phyloP scores from a whole-genome alignment of 2,797 vertebrate species.

The Characodon lateralis region DNA sequence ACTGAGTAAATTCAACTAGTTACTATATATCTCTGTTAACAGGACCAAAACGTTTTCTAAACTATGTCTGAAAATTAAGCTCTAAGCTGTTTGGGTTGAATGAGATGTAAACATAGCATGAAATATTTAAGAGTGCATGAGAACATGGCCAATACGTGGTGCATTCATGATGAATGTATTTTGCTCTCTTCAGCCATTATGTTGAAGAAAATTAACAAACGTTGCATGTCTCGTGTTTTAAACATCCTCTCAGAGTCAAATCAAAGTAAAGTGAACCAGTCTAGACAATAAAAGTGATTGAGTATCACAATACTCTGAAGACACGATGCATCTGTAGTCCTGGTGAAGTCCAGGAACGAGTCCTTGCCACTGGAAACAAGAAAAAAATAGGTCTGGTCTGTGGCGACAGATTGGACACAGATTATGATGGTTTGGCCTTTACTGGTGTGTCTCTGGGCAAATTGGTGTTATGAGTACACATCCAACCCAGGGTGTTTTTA shows the following conservation, averaged over 20 bases:
- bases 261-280: background rate
- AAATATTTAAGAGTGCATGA: no score
- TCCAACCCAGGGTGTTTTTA: conserved; percentile 61
- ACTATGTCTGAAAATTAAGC: no score
- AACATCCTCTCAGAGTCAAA: background rate
- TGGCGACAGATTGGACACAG: conserved; percentile 36
- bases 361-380: conserved; percentile 40
- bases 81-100: no score
- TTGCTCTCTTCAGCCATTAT: background rate
- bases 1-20: no score
- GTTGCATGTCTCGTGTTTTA: background rate
- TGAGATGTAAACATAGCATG: no score
- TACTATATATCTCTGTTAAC: no score
- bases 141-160: background rate
- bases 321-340: background rate
- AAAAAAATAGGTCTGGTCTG: conserved; percentile 32
- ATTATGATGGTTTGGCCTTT: conserved; percentile 30
- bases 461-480: conserved; percentile 37
- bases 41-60: no score
- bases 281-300: background rate
- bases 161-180: background rate
- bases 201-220: background rate
- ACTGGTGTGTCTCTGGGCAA: conserved; percentile 23
- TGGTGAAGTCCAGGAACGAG: background rate
- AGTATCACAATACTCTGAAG: background rate